These are phyloP conservation scores for Typhlichthys eigenmanni DNA, from an alignment of 2,797 vertebrate genomes.

Conservation along the genomic window DNA sequence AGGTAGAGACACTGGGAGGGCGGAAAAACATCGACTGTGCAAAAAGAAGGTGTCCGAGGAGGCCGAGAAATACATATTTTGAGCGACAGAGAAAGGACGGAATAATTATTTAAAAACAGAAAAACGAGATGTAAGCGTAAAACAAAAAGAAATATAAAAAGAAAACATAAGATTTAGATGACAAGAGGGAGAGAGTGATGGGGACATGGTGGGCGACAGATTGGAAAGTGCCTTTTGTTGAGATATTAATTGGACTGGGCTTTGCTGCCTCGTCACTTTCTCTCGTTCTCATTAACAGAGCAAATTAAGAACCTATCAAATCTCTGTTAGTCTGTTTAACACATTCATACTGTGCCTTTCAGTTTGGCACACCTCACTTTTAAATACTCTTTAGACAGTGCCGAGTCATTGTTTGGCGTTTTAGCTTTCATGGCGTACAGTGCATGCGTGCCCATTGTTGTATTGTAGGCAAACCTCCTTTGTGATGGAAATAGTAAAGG, in stretches of 20 bases:
- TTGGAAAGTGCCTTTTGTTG: slow-evolving; percentile 39
- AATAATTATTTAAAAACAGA: slow-evolving; percentile 13
- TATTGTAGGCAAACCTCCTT: slow-evolving; percentile 40
- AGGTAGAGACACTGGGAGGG: background rate
- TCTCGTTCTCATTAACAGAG: slow-evolving; percentile 61
- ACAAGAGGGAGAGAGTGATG: slow-evolving; percentile 6
- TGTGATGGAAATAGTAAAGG: slow-evolving; percentile 60
- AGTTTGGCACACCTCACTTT: slow-evolving; percentile 44
- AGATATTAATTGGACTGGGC: slow-evolving; percentile 62
- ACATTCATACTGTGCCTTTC: slow-evolving; percentile 50
- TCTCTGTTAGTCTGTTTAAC: slow-evolving; percentile 55
- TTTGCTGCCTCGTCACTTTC: slow-evolving; percentile 53
- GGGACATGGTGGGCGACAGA: slow-evolving; percentile 26
- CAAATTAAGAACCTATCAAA: slow-evolving; percentile 64
- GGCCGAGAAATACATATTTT: background rate
- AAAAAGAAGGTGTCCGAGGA: background rate
- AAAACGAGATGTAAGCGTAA: slow-evolving; percentile 32
- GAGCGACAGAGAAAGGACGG: background rate
- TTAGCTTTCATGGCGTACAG: slow-evolving; percentile 50
- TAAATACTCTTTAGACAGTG: slow-evolving; percentile 62
- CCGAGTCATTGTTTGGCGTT: slow-evolving; percentile 53
- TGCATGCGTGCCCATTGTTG: slow-evolving; percentile 48
- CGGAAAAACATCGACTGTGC: background rate
- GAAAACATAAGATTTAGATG: background rate
- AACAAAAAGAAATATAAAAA: background rate